Evolutionary conservation across 2,888 invertebrate genomes (phyloP).

Genomic region (Carpatolechia fugitivella): DNA sequence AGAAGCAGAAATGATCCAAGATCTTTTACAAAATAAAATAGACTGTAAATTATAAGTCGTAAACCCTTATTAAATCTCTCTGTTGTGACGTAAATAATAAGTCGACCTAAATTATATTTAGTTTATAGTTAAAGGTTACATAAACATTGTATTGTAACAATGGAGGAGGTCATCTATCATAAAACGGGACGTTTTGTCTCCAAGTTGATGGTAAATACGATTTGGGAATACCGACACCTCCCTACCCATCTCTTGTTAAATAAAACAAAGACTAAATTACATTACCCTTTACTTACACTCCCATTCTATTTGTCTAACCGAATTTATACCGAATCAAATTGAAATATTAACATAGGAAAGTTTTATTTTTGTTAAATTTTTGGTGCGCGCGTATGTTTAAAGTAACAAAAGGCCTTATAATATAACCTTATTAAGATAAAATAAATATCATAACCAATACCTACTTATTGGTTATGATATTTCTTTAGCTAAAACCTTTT

Average conservation of each 20-base stretch:
- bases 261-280: conserved; percentile 11
- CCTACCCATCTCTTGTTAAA: conserved; percentile 23
- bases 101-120: too few relatives aligned
- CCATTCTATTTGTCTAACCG: not conserved
- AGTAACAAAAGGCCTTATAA: too few relatives aligned
- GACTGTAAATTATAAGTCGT: too few relatives aligned
- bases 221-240: conserved; percentile 33
- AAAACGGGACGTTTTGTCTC: conserved; percentile 24
- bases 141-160: not conserved
- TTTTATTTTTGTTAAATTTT: not conserved
- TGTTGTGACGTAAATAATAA: too few relatives aligned
- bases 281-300: not conserved
- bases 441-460: too few relatives aligned
- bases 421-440: too few relatives aligned
- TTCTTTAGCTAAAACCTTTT: too few relatives aligned
- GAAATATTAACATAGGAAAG: not conserved
- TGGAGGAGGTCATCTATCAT: not conserved
- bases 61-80: too few relatives aligned
- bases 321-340: not conserved
- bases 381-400: not conserved
- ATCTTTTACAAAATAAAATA: too few relatives aligned
- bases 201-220: conserved; percentile 30
- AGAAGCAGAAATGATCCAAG: too few relatives aligned
- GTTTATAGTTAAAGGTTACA: not conserved
- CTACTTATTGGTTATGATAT: too few relatives aligned